phyloP scores from a whole-genome alignment of 2,888 invertebrate genomes.

The Magallana nippona region DNA sequence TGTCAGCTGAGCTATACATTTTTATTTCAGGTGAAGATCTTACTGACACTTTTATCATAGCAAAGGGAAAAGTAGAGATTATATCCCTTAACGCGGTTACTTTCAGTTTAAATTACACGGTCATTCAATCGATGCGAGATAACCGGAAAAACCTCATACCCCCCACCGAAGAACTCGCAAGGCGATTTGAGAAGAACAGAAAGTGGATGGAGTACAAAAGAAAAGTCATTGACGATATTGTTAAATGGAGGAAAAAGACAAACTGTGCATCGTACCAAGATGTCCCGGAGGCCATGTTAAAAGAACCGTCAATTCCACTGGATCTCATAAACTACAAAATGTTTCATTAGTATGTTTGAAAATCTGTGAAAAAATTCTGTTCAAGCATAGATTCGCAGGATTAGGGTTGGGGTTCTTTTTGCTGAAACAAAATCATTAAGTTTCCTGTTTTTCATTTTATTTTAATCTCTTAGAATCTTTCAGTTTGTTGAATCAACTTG shows the following conservation, averaged over 20 bases:
- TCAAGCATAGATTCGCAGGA: too few species aligned
- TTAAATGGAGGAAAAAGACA: slow-evolving; percentile 45
- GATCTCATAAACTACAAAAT: slow-evolving; percentile 48
- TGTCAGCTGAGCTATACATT: too few species aligned
- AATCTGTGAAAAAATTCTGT: too few species aligned
- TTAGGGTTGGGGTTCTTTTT: too few species aligned
- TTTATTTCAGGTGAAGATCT: slow-evolving; percentile 63
- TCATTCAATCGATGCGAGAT: slow-evolving; percentile 55
- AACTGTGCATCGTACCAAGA: slow-evolving; percentile 48
- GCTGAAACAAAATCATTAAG: too few species aligned
- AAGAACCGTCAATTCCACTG: slow-evolving; percentile 53
- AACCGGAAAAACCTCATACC: slow-evolving; percentile 59
- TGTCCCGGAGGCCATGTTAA: slow-evolving; percentile 58
- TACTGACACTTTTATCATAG: slow-evolving; percentile 62
- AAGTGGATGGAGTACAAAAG: slow-evolving; percentile 65
- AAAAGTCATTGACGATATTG: slow-evolving; percentile 57
- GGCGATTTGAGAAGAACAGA: slow-evolving; percentile 56
- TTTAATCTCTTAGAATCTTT: too few species aligned
- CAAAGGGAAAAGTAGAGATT: slow-evolving; percentile 62
- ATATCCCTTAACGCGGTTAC: slow-evolving; percentile 60
- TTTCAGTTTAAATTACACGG: slow-evolving; percentile 62
- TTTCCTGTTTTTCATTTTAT: too few species aligned
- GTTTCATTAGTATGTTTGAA: background rate
- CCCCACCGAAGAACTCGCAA: slow-evolving; percentile 55
- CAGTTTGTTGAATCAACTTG: too few species aligned